Base-by-base conservation (phyloP, 53 echinoderm and acorn worm species). In the Holothuria leucospilota region DNA sequence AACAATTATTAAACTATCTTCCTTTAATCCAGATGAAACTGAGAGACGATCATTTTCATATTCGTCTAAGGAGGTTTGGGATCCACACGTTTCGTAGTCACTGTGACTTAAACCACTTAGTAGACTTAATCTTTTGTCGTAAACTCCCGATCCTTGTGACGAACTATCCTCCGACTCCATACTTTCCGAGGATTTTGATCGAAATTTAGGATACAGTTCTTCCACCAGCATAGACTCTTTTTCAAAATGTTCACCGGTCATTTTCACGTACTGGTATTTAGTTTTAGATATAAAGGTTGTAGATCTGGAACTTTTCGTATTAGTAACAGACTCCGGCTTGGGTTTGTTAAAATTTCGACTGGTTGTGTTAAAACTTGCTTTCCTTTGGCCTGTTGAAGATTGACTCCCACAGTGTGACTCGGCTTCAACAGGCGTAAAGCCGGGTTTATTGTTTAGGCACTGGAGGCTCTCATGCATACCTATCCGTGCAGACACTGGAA, bases 21-120 rank as follows among this genome's bases (percentile, higher is more conserved):
- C 80, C 20, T 80, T 60, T 51, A 75, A 24, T 60, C 80, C 61
- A 61, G 80, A 80, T 6, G 29, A 59, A 14, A 30, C 27, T 8
- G 80, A 80, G 25, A 60, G 61, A 13, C 84, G 63, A 41, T 83
- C 84, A 23, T 67, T 67, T 27, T 83, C 84, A 24, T 65, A 83
- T 41, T 83, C 84, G 12, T 83, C 84, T 27, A 83, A 39, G 14
- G 84, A 83, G 26, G 84, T 83, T 67, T 49, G 49, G 21, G 84
- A 83, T n/a, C 84, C 84, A 20, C 84, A 83, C 10, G 84, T 83
- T 46, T 83, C 84, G 51, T 83, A 83, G 25, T 83, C 84, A 14
- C 84, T 83, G 52, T 83, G 84, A 46, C 84, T 83, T 14, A 83
- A 24, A 26, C 41, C 65, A 26, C 84, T 83, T 20, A 67, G 8